A percentile compares a stretch with the other conserved stretches of the same genome.
phyloP scores from a whole-genome alignment of 64 coral and sea anemone species.

The Acropora tenuis region DNA sequence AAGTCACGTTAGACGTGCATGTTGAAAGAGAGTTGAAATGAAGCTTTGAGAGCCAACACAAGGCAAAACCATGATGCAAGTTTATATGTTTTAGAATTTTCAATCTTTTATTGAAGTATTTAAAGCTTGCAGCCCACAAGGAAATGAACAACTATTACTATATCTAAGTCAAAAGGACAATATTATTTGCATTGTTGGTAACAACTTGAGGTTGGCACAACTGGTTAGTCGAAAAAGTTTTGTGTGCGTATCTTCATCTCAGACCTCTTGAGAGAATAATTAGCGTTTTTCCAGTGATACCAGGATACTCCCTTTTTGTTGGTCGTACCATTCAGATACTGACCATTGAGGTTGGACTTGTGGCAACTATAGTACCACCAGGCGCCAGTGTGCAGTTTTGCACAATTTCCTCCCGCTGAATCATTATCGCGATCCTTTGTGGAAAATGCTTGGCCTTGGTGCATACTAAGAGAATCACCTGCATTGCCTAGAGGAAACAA shows the following conservation, averaged over 20 bases:
- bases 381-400: not conserved
- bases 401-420: not conserved
- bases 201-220: too few species aligned
- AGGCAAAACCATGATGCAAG: too few species aligned
- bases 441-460: slow-evolving; percentile 8
- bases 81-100: too few species aligned
- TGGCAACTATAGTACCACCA: slow-evolving; percentile 41
- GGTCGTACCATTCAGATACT: not conserved
- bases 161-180: too few species aligned
- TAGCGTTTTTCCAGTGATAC: not conserved
- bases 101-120: too few species aligned
- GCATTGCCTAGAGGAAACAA: slow-evolving; percentile 6
- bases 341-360: not conserved
- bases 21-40: too few species aligned
- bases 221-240: not conserved
- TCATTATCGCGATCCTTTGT: slow-evolving; percentile 54
- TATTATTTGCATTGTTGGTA: not conserved
- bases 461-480: slow-evolving; percentile 3
- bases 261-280: slow-evolving; percentile 16
- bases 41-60: too few species aligned
- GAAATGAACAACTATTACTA: too few species aligned
- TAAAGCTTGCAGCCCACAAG: not conserved
- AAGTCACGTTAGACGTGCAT: too few species aligned
- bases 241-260: slow-evolving; percentile 44
- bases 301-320: not conserved